A percentile compares a stretch with the other conserved stretches of the same genome.
Evolutionary conservation across 2,888 invertebrate genomes (phyloP).

Genomic region (Hemistola chrysoprasaria): DNA sequence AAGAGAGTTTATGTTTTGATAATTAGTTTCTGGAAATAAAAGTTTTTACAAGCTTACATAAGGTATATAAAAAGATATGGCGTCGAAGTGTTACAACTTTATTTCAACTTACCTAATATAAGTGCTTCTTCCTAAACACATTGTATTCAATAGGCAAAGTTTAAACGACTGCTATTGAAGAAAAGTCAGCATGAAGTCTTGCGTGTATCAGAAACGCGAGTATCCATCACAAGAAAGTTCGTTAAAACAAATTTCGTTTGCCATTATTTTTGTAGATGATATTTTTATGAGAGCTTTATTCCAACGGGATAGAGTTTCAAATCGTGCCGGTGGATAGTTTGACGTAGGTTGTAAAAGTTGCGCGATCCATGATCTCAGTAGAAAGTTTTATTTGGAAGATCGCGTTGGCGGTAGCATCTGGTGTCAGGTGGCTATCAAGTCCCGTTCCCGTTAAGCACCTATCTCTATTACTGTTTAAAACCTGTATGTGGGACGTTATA

Average conservation of each 20-base stretch:
- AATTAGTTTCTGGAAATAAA: no score
- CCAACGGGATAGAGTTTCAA: slow-evolving; percentile 36
- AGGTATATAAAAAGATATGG: not conserved
- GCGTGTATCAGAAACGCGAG: slow-evolving; percentile 53
- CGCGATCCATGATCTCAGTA: slow-evolving; percentile 50
- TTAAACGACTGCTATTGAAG: slow-evolving; percentile 55
- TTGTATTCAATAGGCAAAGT: slow-evolving; percentile 47
- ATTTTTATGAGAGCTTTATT: slow-evolving; percentile 30
- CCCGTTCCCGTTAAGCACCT: slow-evolving; percentile 31
- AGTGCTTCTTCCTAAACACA: slow-evolving; percentile 24
- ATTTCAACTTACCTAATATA: slow-evolving; percentile 12
- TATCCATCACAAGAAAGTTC: slow-evolving; percentile 51
- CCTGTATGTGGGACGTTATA: not conserved
- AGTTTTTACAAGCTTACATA: no score
- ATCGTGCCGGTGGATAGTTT: slow-evolving; percentile 24
- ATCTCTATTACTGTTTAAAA: slow-evolving; percentile 36
- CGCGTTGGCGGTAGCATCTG: slow-evolving; percentile 29
- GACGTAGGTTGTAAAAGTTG: slow-evolving; percentile 27
- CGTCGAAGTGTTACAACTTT: slow-evolving; percentile 7
- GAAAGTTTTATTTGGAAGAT: slow-evolving; percentile 60
- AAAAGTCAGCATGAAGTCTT: slow-evolving; percentile 58
- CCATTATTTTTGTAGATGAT: slow-evolving; percentile 20
- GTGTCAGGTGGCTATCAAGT: slow-evolving; percentile 40
- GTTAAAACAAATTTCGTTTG: slow-evolving; percentile 35
- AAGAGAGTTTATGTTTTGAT: no score